These are phyloP conservation scores for Percopsis transmontana DNA, from an alignment of 2,113 vertebrate genomes.

Conservation along the genomic window DNA sequence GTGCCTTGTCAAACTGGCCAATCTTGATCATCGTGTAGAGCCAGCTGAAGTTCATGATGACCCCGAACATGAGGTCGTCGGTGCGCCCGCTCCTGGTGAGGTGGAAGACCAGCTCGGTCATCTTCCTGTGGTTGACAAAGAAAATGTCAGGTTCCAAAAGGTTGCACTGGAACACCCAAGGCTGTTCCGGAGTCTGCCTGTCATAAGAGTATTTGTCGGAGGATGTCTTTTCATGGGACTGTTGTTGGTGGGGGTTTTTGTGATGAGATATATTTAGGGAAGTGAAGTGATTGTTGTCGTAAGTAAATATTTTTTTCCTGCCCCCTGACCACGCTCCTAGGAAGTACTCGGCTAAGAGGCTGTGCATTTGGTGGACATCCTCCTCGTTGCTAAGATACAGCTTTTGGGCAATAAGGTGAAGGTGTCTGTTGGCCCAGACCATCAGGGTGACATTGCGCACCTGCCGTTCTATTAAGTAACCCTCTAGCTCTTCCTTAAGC, in stretches of 20 bases:
- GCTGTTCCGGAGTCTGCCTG: conserved; percentile 94
- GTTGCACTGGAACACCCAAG: conserved; percentile 99
- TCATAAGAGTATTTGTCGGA: conserved; percentile 91
- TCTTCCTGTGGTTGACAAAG: conserved; percentile 98
- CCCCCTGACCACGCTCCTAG: conserved; percentile 95
- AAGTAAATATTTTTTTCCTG: conserved; percentile 90
- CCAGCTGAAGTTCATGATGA: conserved; percentile 99
- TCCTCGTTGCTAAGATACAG: conserved; percentile 91
- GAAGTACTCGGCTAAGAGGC: conserved; percentile 94
- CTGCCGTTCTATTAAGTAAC: conserved; percentile 93
- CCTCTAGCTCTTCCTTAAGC: conserved; percentile 93
- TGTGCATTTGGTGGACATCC: conserved; percentile 93
- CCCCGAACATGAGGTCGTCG: conserved; percentile 92
- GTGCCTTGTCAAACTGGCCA: conserved; percentile 93
- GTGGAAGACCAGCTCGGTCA: conserved; percentile 94
- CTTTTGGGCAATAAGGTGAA: conserved; percentile 97
- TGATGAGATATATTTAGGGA: conserved; percentile 82
- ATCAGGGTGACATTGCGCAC: conserved; percentile 91
- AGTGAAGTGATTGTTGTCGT: conserved; percentile 85
- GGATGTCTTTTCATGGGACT: conserved; percentile 84
- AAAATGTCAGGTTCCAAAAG: conserved; percentile 96
- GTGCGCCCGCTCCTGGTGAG: conserved; percentile 90
- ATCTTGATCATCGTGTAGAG: conserved; percentile 99
- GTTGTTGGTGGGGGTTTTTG: conserved; percentile 83
- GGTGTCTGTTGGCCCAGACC: conserved; percentile 97